These are phyloP conservation scores for Gallinago jamesoni DNA, from an alignment of 2,113 vertebrate species.

Conservation along the genomic window DNA sequence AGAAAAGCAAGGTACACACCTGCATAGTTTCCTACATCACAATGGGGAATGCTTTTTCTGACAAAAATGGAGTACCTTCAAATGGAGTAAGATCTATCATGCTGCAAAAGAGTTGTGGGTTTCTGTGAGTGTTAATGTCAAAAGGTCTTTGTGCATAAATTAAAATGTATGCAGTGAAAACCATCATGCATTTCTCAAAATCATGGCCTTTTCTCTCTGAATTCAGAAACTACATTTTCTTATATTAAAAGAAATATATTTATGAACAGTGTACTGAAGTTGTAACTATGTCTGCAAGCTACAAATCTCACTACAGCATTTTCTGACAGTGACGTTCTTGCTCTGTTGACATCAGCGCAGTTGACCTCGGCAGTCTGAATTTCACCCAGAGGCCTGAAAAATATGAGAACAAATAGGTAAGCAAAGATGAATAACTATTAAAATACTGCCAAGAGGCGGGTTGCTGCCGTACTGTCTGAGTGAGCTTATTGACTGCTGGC, in stretches of 20 bases:
- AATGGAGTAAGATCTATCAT: background rate
- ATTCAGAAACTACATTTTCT: background rate
- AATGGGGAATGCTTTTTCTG: background rate
- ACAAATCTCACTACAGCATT: background rate
- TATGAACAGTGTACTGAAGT: background rate
- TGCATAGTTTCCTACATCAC: background rate
- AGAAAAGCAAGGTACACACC: background rate
- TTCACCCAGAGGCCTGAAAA: background rate
- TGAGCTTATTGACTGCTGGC: background rate
- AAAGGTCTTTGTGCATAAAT: background rate
- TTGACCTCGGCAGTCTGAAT: background rate
- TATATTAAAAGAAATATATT: background rate
- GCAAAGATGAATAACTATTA: background rate
- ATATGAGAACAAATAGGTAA: background rate
- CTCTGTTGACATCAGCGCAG: background rate
- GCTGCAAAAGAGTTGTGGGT: background rate
- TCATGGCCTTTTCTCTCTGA: background rate
- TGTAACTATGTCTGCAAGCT: background rate
- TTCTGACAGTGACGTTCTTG: background rate
- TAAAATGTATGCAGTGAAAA: background rate
- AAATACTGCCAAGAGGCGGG: background rate
- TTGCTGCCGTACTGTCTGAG: background rate
- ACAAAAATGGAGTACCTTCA: background rate
- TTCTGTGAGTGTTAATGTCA: background rate
- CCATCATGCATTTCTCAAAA: background rate